Evolutionary conservation across 2,888 invertebrate species (phyloP).

Genomic region (Saturnia japonica): DNA sequence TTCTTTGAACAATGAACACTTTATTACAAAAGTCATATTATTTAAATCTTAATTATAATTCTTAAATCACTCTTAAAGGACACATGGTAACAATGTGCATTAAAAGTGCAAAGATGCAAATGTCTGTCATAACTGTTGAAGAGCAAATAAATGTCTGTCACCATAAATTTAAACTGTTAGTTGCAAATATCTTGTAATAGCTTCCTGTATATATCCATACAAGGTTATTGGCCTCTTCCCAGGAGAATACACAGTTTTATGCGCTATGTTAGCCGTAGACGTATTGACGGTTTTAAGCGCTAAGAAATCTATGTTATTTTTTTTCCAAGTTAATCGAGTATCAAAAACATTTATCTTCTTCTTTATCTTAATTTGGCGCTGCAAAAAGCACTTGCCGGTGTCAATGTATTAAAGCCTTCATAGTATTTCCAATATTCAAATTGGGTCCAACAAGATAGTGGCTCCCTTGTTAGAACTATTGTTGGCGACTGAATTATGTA

Average conservation of each 20-base stretch:
- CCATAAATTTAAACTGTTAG: slow-evolving; percentile 5
- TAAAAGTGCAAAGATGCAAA: slow-evolving; percentile 32
- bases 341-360: too few relatives aligned
- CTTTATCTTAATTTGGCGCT: too few relatives aligned
- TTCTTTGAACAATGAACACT: slow-evolving; percentile 29
- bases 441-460: too few relatives aligned
- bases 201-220: neutral
- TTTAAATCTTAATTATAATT: slow-evolving; percentile 15
- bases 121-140: slow-evolving; percentile 37
- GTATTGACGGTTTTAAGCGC: neutral
- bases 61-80: neutral
- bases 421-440: too few relatives aligned
- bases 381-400: too few relatives aligned
- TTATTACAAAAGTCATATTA: slow-evolving; percentile 23
- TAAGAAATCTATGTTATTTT: neutral
- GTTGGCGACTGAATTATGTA: too few relatives aligned
- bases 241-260: neutral
- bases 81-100: neutral
- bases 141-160: slow-evolving; percentile 25
- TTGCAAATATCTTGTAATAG: neutral
- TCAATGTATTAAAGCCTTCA: too few relatives aligned
- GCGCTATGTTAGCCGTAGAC: neutral
- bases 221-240: neutral
- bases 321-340: too few relatives aligned
- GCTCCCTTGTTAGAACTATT: too few relatives aligned